Conservation (phyloP, 2,888 invertebrate species). For the Orthosia incerta region DNA sequence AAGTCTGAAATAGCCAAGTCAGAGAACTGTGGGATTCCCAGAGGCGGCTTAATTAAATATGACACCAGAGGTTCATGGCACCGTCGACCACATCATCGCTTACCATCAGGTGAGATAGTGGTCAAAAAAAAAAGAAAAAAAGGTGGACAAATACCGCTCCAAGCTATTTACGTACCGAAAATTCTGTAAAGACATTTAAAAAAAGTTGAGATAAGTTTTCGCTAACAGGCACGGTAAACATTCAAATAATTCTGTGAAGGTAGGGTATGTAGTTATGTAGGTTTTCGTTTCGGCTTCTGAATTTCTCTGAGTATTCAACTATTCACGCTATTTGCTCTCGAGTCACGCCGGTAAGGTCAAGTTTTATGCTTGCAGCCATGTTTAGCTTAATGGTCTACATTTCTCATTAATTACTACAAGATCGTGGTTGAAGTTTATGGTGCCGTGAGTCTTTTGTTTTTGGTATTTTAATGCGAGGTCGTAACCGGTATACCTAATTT, state of each 20-base stretch:
- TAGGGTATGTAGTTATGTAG: not conserved
- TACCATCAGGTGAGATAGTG: no score
- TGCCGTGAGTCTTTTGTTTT: slow-evolving; percentile 2
- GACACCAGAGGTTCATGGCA: no score
- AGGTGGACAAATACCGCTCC: not conserved
- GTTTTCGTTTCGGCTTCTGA: slow-evolving; percentile 17
- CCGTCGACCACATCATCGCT: no score
- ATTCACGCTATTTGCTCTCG: slow-evolving; percentile 21
- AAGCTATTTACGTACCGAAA: not conserved
- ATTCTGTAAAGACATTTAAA: not conserved
- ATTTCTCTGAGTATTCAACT: slow-evolving; percentile 18
- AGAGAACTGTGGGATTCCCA: no score
- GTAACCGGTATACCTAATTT: not conserved
- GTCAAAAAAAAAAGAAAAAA: no score
- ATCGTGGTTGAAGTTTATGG: slow-evolving; percentile 6
- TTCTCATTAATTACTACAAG: slow-evolving; percentile 38
- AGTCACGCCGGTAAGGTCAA: slow-evolving; percentile 40
- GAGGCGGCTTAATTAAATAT: no score
- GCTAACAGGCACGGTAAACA: slow-evolving; percentile 7
- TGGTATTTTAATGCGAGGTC: not conserved
- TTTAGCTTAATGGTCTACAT: slow-evolving; percentile 36
- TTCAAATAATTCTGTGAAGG: slow-evolving; percentile 11
- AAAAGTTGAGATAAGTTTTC: slow-evolving; percentile 10
- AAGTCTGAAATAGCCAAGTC: no score
- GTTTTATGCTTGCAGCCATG: slow-evolving; percentile 3